A percentile compares a stretch with the other conserved stretches of the same genome.
Evolutionary conservation across 2,113 vertebrate genomes (phyloP).

Genomic region (Fregetta grallaria): DNA sequence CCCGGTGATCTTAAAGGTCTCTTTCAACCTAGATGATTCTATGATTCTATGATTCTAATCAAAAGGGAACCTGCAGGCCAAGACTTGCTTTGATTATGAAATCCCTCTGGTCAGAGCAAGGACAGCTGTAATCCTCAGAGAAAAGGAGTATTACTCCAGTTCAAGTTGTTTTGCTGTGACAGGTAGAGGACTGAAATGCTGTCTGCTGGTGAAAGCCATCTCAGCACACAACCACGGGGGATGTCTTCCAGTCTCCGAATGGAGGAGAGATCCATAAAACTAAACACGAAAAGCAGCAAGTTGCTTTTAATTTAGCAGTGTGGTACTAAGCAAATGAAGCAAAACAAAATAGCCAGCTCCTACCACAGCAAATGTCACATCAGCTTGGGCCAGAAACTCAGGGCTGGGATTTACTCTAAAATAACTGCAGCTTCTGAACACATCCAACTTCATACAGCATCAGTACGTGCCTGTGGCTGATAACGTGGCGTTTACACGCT

Average conservation of each 20-base stretch:
- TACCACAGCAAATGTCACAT: neutral
- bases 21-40: too few relatives aligned
- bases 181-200: neutral
- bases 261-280: neutral
- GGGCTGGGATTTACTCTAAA: neutral
- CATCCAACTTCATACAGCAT: neutral
- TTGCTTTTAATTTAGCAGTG: neutral
- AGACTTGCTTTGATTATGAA: neutral
- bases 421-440: neutral
- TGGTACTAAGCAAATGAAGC: neutral
- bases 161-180: neutral
- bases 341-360: neutral
- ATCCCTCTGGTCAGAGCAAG: neutral
- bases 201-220: neutral
- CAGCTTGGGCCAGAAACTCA: neutral
- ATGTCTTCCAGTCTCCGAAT: neutral
- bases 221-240: neutral
- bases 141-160: neutral
- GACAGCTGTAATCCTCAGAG: neutral
- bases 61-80: neutral
- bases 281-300: neutral
- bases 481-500: rapidly evolving
- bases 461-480: rapidly evolving
- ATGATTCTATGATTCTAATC: too few relatives aligned
- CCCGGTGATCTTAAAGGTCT: too few relatives aligned